These are phyloP conservation scores for Pseudomyrmex gracilis DNA, from an alignment of 1,140 invertebrate genomes.

Conservation along the genomic window DNA sequence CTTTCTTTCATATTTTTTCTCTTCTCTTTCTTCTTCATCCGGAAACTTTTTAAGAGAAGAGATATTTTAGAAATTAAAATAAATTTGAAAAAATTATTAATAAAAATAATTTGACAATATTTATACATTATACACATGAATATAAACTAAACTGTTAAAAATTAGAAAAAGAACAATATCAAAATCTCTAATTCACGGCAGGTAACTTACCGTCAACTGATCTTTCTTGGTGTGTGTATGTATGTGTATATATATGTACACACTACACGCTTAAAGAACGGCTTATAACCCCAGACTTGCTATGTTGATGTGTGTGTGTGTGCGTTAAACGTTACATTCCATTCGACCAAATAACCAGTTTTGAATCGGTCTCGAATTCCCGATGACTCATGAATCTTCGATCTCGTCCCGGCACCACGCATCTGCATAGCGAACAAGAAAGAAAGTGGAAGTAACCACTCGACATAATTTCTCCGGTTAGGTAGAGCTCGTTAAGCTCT, in stretches of 20 bases:
- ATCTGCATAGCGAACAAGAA: not conserved
- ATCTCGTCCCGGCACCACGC: constrained; percentile 7
- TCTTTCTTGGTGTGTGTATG: too few relatives aligned
- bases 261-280: too few relatives aligned
- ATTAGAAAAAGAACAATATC: too few relatives aligned
- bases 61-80: too few relatives aligned
- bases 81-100: too few relatives aligned
- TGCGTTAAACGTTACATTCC: constrained; percentile 76
- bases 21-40: too few relatives aligned
- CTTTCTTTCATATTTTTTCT: too few relatives aligned
- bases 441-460: constrained; percentile 14
- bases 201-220: not conserved
- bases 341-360: constrained; percentile 74
- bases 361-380: constrained; percentile 73
- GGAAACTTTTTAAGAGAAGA: too few relatives aligned
- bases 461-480: constrained; percentile 16
- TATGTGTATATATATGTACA: too few relatives aligned
- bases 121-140: too few relatives aligned
- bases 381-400: constrained; percentile 67
- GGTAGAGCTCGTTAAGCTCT: not conserved
- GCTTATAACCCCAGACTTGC: not conserved
- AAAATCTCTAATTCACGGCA: not conserved
- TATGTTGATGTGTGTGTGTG: constrained; percentile 18
- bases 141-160: too few relatives aligned
- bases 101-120: too few relatives aligned